Conservation (phyloP, 2,888 invertebrate genomes). For the Aplocera efformata region DNA sequence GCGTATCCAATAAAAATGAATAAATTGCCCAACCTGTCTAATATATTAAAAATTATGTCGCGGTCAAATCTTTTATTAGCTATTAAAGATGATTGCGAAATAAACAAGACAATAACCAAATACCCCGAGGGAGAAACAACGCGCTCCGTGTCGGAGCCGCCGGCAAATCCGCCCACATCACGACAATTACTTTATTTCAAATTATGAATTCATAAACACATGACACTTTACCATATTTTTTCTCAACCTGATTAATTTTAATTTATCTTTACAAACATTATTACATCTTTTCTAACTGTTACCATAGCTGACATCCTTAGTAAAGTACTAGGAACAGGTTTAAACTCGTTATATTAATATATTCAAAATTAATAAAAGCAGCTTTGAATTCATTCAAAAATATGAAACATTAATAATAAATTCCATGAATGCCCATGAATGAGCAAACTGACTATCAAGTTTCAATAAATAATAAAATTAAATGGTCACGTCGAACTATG, state of each 20-base stretch:
- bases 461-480: too few species aligned
- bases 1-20: slow-evolving; percentile 23
- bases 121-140: slow-evolving; percentile 26
- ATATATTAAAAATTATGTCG: slow-evolving; percentile 29
- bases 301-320: not conserved
- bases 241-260: slow-evolving; percentile 9
- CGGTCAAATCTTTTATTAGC: slow-evolving; percentile 28
- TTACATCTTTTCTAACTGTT: not conserved
- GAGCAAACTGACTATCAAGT: too few species aligned
- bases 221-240: slow-evolving; percentile 23
- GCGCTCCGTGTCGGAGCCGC: slow-evolving; percentile 29
- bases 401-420: too few species aligned
- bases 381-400: too few species aligned
- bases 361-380: not conserved
- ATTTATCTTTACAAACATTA: not conserved
- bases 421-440: too few species aligned
- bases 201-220: slow-evolving; percentile 30
- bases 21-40: slow-evolving; percentile 23
- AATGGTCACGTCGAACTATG: too few species aligned
- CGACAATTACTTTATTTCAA: slow-evolving; percentile 37
- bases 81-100: slow-evolving; percentile 30
- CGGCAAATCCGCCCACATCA: slow-evolving; percentile 37
- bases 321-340: slow-evolving; percentile 1
- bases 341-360: slow-evolving; percentile 1
- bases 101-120: slow-evolving; percentile 30